phyloP scores from a whole-genome alignment of 2,888 invertebrate genomes.

The Emesis russula region DNA sequence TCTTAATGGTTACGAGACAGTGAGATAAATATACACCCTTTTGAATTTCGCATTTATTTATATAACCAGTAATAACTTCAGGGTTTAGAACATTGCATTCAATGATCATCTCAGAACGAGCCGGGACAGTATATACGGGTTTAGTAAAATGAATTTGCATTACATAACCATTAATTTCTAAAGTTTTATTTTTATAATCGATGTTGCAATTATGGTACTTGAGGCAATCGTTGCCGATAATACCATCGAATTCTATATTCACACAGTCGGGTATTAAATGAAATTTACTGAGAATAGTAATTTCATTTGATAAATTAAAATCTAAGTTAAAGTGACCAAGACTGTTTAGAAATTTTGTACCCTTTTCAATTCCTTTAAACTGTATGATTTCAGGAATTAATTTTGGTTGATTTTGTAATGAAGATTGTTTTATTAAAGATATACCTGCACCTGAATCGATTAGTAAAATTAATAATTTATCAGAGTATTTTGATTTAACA shows the following conservation, averaged over 20 bases:
- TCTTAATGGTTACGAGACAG: not conserved
- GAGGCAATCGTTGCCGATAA: not conserved
- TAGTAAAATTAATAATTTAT: not conserved
- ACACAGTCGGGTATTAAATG: no score
- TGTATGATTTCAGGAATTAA: not conserved
- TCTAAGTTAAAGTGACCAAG: not conserved
- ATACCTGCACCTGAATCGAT: not conserved
- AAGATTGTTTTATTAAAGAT: not conserved
- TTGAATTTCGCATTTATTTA: constrained; percentile 20
- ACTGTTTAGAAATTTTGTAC: not conserved
- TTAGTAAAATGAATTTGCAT: constrained; percentile 21
- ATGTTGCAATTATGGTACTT: not conserved
- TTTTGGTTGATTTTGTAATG: not conserved
- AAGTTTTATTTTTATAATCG: not conserved
- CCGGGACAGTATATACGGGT: constrained; percentile 27
- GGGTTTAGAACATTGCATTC: constrained; percentile 30
- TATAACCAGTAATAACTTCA: constrained; percentile 2
- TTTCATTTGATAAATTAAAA: no score
- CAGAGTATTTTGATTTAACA: not conserved
- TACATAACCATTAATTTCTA: not conserved
- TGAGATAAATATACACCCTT: not conserved
- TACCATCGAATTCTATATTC: no score
- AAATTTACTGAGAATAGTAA: no score
- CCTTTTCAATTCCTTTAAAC: not conserved
- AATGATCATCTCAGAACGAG: constrained; percentile 31